phyloP scores from a whole-genome alignment of 2,888 invertebrate genomes.

The Drosophila hawaiiensis region DNA sequence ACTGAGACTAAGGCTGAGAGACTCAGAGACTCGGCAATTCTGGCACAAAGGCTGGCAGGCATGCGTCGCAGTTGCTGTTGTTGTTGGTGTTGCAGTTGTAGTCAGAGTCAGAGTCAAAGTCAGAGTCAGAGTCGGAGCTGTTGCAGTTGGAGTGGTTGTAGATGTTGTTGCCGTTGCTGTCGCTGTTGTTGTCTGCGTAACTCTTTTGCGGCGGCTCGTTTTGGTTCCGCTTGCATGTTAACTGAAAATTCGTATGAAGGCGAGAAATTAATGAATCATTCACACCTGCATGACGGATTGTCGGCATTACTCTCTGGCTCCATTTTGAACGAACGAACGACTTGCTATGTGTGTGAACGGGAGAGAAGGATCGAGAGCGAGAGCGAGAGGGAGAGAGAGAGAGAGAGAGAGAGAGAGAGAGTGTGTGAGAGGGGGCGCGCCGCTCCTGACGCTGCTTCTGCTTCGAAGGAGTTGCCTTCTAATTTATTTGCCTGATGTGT shows the following conservation, averaged over 20 bases:
- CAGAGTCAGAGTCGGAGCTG: constrained; percentile 4
- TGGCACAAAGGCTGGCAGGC: constrained; percentile 57
- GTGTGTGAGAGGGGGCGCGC: constrained; percentile 41
- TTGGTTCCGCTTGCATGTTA: constrained; percentile 81
- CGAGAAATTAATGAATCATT: constrained; percentile 85
- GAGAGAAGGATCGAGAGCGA: background rate
- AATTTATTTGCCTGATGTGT: constrained; percentile 83
- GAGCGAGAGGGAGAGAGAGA: no score
- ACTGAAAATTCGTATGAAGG: constrained; percentile 83
- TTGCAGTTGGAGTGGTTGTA: background rate
- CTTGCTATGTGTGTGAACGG: background rate
- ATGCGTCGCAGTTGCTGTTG: constrained; percentile 56
- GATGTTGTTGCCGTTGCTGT: background rate
- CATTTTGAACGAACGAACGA: constrained; percentile 21
- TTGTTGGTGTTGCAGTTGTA: background rate
- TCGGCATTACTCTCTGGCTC: constrained; percentile 75
- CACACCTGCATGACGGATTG: constrained; percentile 85
- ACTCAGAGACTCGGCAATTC: constrained; percentile 10
- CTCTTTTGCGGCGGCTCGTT: constrained; percentile 77
- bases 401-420: background rate
- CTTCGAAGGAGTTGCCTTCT: constrained; percentile 80
- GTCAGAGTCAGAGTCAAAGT: background rate
- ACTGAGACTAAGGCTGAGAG: background rate
- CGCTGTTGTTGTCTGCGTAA: constrained; percentile 57
- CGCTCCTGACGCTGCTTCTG: constrained; percentile 64